Evolutionary conservation across 2,888 invertebrate species (phyloP), one percentile per base, ranked within the genome.

Genomic region (Hyppa rectilinea): DNA sequence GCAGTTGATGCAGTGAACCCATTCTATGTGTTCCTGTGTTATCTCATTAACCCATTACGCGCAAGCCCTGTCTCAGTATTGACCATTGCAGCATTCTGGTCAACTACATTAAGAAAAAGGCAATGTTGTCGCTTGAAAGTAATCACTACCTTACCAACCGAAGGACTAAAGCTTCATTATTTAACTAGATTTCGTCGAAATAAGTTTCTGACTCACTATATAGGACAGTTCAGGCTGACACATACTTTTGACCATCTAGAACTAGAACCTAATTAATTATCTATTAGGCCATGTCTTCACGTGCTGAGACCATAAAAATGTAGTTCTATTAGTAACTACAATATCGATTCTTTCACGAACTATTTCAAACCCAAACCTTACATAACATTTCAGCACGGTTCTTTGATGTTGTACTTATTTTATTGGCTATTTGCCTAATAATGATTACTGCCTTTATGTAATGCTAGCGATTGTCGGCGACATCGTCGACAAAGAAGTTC

Each of bases 371-470:
- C 34, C 6, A 47, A 52, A 49, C 38, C n/a, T 79, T 82, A 64
- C 53, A 29, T 73, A 79, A 78, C 62, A 34, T 43, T 78, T 61
- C 49, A 61, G 45, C 45, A 40, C 23, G 36, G 38, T 73, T 63
- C 49, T 81, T 63, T 63, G 43, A 49, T 38, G 63, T 67, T 59
- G 74, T 58, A 64, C 56, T 64, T 52, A 67, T 78, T 82, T 78
- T 78, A 78, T 79, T 78, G 79, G 63, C 66, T 49, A 82, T 79
- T 79, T 72, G 74, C 82, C 74, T 72, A 62, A 64, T 72, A 82
- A 72, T 82, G 82, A 79, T 82, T 78, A 56, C 63, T 63, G 23
- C 36, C 23, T 71, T 77, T 79, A 79, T 64, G 45, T 82, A 82
- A 79, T 55, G 34, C 49, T 36, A 49, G 82, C 29, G 79, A 67